Conservation (phyloP, 1,140 invertebrate genomes). For the Drosophila repletoides region DNA sequence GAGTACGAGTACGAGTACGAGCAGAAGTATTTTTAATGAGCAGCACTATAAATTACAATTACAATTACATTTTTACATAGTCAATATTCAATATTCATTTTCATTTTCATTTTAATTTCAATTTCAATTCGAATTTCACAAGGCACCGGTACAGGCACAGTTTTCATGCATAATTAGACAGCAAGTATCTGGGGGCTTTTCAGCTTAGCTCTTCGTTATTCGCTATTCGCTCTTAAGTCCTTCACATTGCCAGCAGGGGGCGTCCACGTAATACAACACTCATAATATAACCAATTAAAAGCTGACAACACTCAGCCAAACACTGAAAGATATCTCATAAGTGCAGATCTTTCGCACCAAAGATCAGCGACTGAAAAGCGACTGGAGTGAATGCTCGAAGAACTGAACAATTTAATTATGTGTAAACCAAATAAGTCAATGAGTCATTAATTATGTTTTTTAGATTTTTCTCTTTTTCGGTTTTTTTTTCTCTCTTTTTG, state of each 20-base stretch:
- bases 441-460: neutral
- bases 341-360: neutral
- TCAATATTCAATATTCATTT: neutral
- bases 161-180: conserved; percentile 68
- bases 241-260: conserved; percentile 47
- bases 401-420: neutral
- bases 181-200: conserved; percentile 30
- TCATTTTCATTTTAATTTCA: conserved; percentile 6
- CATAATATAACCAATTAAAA: conserved; percentile 3
- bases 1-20: neutral
- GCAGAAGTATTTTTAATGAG: neutral
- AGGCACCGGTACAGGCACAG: conserved; percentile 50
- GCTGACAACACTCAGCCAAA: neutral
- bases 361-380: neutral
- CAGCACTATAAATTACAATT: conserved; percentile 14
- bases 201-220: neutral
- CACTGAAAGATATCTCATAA: neutral
- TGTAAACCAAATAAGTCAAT: neutral
- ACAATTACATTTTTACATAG: conserved; percentile 7
- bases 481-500: too few relatives aligned
- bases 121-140: conserved; percentile 45
- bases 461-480: too few relatives aligned
- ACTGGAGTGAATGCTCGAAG: neutral
- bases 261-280: neutral
- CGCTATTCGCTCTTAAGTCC: conserved; percentile 23